phyloP scores from a whole-genome alignment of 2,113 vertebrate genomes.

The human region DNA sequence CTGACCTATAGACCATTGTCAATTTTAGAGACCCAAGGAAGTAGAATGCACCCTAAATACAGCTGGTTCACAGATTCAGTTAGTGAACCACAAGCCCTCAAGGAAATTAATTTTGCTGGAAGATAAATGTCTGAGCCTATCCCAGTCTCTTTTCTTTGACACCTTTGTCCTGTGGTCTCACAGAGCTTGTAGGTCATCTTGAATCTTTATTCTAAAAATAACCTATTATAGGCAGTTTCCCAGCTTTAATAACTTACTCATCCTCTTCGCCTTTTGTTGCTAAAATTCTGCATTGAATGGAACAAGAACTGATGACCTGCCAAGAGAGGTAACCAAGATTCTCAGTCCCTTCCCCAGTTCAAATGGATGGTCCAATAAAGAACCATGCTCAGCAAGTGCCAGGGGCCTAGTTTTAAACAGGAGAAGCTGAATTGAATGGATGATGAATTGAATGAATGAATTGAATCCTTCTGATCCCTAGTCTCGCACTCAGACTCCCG shows the following conservation, averaged over 20 bases:
- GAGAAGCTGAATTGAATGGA: neutral
- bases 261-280: neutral
- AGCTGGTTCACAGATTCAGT: constrained; percentile 75
- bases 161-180: constrained; percentile 35
- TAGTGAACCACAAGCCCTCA: constrained; percentile 69
- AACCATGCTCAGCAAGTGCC: neutral
- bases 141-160: neutral
- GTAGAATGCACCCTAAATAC: constrained; percentile 69
- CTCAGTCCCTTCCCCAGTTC: constrained; percentile 6
- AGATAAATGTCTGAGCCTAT: constrained; percentile 44
- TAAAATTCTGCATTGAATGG: constrained; percentile 7
- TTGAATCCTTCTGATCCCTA: neutral
- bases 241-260: neutral
- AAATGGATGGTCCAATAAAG: constrained; percentile 5
- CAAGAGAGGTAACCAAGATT: neutral
- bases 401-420: neutral
- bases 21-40: constrained; percentile 75
- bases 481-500: neutral
- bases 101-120: constrained; percentile 68
- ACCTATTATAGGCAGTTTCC: neutral
- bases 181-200: constrained; percentile 3
- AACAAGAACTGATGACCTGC: neutral
- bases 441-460: neutral
- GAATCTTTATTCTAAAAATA: constrained; percentile 54
- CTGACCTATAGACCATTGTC: constrained; percentile 76